These are phyloP conservation scores for Scolopax mira DNA, from an alignment of 2,113 vertebrate genomes.

Conservation along the genomic window DNA sequence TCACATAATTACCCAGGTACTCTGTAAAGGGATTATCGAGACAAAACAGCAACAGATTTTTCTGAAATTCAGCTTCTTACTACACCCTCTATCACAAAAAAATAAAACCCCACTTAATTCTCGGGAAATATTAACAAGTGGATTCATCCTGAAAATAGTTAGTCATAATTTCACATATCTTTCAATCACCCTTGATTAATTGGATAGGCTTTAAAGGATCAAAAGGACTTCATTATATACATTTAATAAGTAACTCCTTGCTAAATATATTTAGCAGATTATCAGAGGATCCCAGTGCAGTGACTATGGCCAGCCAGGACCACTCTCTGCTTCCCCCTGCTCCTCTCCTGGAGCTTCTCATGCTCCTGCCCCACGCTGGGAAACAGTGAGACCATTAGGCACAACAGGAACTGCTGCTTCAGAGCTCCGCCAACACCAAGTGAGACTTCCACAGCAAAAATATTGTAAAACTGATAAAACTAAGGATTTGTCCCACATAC, in stretches of 20 bases:
- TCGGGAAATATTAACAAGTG: background rate
- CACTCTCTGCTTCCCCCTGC: background rate
- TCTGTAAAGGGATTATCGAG: background rate
- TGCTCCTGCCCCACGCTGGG: background rate
- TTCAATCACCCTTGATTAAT: background rate
- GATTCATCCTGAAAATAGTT: background rate
- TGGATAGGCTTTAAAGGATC: background rate
- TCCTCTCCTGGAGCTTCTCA: background rate
- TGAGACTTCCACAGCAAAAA: background rate
- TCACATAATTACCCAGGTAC: background rate
- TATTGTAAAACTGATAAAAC: rapidly evolving
- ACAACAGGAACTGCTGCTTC: background rate
- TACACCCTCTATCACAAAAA: background rate
- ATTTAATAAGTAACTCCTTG: background rate
- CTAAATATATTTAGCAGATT: background rate
- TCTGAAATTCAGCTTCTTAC: background rate
- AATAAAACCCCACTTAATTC: background rate
- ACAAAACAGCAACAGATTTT: background rate
- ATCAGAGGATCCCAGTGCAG: background rate
- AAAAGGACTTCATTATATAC: background rate
- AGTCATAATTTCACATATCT: background rate
- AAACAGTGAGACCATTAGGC: background rate
- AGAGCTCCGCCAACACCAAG: rapidly evolving
- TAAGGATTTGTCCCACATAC: background rate
- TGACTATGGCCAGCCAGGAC: background rate